Evolutionary conservation across 2,113 vertebrate genomes (phyloP).

Genomic region (Atractosteus spatula): DNA sequence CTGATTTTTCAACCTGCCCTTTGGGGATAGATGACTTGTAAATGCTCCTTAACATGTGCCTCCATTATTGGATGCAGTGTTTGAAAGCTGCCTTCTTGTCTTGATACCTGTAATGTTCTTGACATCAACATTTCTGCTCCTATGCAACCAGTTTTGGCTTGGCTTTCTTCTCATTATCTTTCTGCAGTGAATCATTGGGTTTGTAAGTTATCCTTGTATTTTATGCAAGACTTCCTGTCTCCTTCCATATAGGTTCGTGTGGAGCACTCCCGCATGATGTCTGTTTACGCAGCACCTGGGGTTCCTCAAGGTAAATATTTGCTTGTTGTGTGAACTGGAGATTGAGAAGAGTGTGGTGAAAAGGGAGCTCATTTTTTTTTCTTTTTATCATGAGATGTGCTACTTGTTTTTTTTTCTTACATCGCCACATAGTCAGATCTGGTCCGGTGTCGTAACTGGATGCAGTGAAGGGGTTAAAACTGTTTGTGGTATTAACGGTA

Average conservation of each 20-base stretch:
- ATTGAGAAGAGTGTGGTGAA: too few species aligned
- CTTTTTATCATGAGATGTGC: constrained; percentile 27
- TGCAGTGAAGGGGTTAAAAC: constrained; percentile 37
- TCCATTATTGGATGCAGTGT: not conserved
- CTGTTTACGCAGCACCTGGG: constrained; percentile 56
- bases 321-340: not conserved
- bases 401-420: constrained; percentile 24
- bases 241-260: constrained; percentile 52
- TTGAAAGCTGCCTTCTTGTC: not conserved
- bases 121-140: not conserved
- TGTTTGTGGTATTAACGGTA: constrained; percentile 45
- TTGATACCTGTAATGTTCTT: not conserved
- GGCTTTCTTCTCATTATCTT: too few species aligned
- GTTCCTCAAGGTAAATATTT: constrained; percentile 61
- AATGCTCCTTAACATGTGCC: too few species aligned
- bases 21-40: too few species aligned
- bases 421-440: constrained; percentile 18
- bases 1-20: not conserved
- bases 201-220: too few species aligned
- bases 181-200: too few species aligned
- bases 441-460: constrained; percentile 35
- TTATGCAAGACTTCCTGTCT: too few species aligned
- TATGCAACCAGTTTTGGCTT: not conserved
- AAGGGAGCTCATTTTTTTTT: too few species aligned
- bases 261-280: constrained; percentile 50